phyloP scores from a whole-genome alignment of 2,797 vertebrate species.

The Takifugu ocellatus region DNA sequence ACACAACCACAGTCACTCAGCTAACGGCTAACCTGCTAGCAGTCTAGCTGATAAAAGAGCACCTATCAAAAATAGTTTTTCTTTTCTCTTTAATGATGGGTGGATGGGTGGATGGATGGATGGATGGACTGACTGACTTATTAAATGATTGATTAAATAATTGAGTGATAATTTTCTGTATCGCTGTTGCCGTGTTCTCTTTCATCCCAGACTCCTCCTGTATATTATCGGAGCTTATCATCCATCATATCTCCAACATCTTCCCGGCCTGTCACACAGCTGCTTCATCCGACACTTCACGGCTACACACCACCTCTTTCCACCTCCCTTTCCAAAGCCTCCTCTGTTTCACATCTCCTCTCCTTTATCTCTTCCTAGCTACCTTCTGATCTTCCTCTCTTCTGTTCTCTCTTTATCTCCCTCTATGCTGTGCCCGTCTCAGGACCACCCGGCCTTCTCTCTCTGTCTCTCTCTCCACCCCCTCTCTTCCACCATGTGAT shows the following conservation, averaged over 20 bases:
- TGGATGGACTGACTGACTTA: too few species aligned
- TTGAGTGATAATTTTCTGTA: too few species aligned
- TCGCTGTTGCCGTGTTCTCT: too few species aligned
- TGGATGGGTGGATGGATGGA: too few species aligned
- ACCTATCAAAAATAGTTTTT: too few species aligned
- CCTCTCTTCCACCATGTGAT: constrained; percentile 28
- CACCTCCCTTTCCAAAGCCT: constrained; percentile 8
- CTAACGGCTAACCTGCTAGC: too few species aligned
- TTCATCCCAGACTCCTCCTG: not conserved
- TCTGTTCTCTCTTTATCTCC: constrained; percentile 10
- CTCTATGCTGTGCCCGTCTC: not conserved
- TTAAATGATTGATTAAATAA: too few species aligned
- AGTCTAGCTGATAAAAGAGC: too few species aligned
- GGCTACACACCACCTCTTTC: not conserved
- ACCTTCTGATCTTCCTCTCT: constrained; percentile 20
- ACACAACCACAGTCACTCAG: too few species aligned
- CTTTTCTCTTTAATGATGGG: too few species aligned
- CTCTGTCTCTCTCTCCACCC: not conserved
- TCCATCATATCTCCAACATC: constrained; percentile 28
- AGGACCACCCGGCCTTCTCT: constrained; percentile 18
- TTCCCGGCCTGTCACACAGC: not conserved
- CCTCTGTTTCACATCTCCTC: not conserved
- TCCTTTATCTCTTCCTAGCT: constrained; percentile 12
- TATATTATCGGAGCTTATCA: constrained; percentile 6
- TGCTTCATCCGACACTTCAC: too few species aligned